Conservation (phyloP, 2,888 invertebrate genomes). For the Drosophila engyochracea region DNA sequence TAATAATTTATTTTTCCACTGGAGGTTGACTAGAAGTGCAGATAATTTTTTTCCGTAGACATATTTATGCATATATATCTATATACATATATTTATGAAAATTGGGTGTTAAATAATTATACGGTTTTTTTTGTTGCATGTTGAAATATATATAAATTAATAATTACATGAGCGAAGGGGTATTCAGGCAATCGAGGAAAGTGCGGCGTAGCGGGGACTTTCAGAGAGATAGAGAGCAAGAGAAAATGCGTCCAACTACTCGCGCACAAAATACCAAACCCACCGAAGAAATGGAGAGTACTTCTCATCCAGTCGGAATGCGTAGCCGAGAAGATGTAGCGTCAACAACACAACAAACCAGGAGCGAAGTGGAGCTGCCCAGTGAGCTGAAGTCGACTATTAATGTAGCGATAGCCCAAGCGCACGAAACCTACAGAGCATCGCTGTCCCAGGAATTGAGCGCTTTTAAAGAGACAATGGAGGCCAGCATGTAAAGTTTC, state of each 20-base stretch:
- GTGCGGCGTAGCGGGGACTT: too few relatives aligned
- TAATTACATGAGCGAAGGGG: too few relatives aligned
- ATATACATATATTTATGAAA: too few relatives aligned
- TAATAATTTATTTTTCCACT: neutral
- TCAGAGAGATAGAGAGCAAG: neutral
- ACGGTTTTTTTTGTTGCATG: too few relatives aligned
- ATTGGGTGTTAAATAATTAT: too few relatives aligned
- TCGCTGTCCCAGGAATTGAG: neutral
- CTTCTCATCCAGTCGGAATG: too few relatives aligned
- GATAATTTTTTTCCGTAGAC: neutral
- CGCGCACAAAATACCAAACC: neutral
- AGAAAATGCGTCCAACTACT: neutral
- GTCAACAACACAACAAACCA: neutral
- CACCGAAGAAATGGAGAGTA: too few relatives aligned
- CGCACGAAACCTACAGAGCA: neutral
- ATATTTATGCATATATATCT: too few relatives aligned
- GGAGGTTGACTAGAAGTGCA: neutral
- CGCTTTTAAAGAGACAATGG: too few relatives aligned
- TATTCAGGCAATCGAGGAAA: too few relatives aligned
- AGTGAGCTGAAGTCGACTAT: neutral
- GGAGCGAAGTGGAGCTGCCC: neutral
- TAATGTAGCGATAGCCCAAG: neutral
- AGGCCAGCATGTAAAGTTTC: neutral
- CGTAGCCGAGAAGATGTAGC: neutral
- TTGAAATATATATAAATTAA: too few relatives aligned